Percentiles rank a stretch among this genome's conserved stretches.
Evolutionary conservation across 1,140 invertebrate genomes (phyloP).

Genomic region (Ceratoteleas bidentatus): DNA sequence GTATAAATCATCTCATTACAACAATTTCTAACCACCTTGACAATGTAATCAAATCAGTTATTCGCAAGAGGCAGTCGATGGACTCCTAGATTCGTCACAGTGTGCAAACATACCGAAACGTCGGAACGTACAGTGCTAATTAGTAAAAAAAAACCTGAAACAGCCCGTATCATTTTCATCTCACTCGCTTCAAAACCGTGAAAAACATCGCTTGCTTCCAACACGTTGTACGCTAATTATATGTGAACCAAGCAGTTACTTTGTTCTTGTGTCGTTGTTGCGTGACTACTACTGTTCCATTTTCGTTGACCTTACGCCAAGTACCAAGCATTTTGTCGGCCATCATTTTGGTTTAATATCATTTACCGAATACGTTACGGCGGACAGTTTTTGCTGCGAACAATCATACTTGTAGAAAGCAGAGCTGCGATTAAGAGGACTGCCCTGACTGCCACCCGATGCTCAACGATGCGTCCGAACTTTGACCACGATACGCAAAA

Average conservation of each 20-base stretch:
- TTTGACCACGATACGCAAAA: not conserved
- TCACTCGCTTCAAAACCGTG: constrained; percentile 20
- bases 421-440: constrained; percentile 21
- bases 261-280: constrained; percentile 16
- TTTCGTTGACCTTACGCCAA: constrained; percentile 17
- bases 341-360: not conserved
- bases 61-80: too few relatives aligned
- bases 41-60: too few relatives aligned
- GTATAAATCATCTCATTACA: too few relatives aligned
- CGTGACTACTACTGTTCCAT: constrained; percentile 23
- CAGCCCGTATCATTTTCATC: constrained; percentile 34
- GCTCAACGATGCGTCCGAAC: constrained; percentile 1
- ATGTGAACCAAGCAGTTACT: constrained; percentile 3
- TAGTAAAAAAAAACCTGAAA: constrained; percentile 23
- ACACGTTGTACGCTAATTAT: constrained; percentile 11
- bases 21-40: too few relatives aligned
- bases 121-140: constrained; percentile 40
- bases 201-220: constrained; percentile 12
- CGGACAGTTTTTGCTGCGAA: constrained; percentile 30
- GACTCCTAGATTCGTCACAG: constrained; percentile 43
- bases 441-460: constrained; percentile 3
- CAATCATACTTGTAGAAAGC: constrained; percentile 23
- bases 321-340: not conserved
- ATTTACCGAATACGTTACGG: constrained; percentile 34
- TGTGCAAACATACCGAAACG: constrained; percentile 8